These are phyloP conservation scores for Neoarius graeffei DNA, from an alignment of 2,113 vertebrate species.

Conservation along the genomic window DNA sequence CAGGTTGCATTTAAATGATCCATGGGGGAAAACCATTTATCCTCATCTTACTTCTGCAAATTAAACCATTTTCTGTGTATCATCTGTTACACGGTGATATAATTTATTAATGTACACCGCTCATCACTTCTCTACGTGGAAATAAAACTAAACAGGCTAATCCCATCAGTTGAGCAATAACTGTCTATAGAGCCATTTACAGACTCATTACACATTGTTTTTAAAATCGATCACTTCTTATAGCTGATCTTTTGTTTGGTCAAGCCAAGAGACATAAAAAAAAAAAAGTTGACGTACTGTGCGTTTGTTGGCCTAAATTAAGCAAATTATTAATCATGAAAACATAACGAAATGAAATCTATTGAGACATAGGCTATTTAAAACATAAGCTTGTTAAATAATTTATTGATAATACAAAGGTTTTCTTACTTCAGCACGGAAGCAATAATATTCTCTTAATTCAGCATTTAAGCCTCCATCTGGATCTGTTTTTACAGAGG, in stretches of 20 bases:
- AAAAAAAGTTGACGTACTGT: no score
- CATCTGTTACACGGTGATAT: neutral
- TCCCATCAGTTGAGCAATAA: neutral
- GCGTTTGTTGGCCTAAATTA: neutral
- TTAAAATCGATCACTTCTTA: neutral
- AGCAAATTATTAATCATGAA: neutral
- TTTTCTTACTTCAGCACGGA: slow-evolving; percentile 74
- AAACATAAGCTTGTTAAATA: slow-evolving; percentile 87
- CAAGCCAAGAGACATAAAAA: neutral
- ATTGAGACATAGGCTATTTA: slow-evolving; percentile 43
- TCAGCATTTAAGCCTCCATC: slow-evolving; percentile 62
- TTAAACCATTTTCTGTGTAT: neutral
- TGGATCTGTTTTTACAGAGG: slow-evolving; percentile 57
- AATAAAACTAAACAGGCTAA: neutral
- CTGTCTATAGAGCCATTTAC: neutral
- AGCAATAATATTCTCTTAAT: slow-evolving; percentile 75
- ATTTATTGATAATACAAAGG: slow-evolving; percentile 95
- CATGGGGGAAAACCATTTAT: neutral
- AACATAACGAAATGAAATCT: slow-evolving; percentile 45
- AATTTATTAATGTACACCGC: neutral
- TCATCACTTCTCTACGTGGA: neutral
- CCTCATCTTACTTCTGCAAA: neutral
- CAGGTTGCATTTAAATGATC: neutral
- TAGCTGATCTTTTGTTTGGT: neutral
- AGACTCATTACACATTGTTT: neutral